These are phyloP conservation scores for Galeopsomyia nigrocyanea DNA, from an alignment of 2,888 invertebrate genomes.

Conservation along the genomic window DNA sequence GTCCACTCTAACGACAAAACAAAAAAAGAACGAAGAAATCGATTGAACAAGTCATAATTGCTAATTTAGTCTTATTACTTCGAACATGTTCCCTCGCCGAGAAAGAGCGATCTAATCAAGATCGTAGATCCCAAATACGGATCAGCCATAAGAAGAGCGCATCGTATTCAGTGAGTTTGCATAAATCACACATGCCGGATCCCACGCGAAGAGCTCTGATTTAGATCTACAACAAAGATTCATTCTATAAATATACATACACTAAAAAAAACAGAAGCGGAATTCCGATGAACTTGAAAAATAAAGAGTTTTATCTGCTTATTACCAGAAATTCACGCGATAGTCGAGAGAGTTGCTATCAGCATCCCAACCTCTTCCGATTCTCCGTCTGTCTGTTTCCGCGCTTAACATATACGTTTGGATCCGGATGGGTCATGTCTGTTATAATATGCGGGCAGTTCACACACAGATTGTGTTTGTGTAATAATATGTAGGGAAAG, in stretches of 20 bases:
- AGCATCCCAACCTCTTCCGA: too few relatives aligned
- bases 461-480: too few relatives aligned
- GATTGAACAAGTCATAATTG: constrained; percentile 38
- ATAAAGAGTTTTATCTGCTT: too few relatives aligned
- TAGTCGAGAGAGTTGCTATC: too few relatives aligned
- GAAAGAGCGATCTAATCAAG: not conserved
- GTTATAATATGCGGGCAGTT: constrained; percentile 10
- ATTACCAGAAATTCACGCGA: too few relatives aligned
- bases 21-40: too few relatives aligned
- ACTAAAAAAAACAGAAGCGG: too few relatives aligned
- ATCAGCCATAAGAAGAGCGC: constrained; percentile 7
- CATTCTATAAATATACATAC: too few relatives aligned
- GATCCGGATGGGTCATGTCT: constrained; percentile 16
- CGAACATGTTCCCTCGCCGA: constrained; percentile 28
- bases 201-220: constrained; percentile 13
- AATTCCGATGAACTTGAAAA: too few relatives aligned
- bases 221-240: not conserved
- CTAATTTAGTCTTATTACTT: constrained; percentile 26
- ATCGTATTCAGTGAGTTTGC: constrained; percentile 29
- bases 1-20: too few relatives aligned
- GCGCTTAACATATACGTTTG: too few relatives aligned
- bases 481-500: too few relatives aligned
- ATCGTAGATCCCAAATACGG: constrained; percentile 15
- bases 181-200: constrained; percentile 4
- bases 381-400: not conserved